Percentiles rank a stretch among this genome's conserved stretches.
These are phyloP conservation scores for Fulmarus glacialis DNA, from an alignment of 2,113 vertebrate species.

Conservation along the genomic window DNA sequence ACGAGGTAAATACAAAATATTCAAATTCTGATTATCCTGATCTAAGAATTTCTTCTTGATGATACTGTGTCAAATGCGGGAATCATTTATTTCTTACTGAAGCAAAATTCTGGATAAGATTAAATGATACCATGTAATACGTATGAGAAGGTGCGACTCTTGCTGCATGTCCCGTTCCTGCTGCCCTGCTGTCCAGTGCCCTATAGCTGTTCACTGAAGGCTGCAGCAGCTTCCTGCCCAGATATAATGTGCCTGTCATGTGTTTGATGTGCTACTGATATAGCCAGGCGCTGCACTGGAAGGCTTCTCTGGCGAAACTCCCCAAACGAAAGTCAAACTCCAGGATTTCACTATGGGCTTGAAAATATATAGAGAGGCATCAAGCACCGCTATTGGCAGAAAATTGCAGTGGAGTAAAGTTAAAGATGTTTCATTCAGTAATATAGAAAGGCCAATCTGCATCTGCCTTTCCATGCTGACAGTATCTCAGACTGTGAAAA, in stretches of 20 bases:
- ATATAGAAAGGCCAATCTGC: not conserved
- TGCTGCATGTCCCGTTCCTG: accelerated
- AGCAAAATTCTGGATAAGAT: not conserved
- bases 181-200: not conserved
- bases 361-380: not conserved
- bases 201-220: not conserved
- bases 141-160: not conserved
- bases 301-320: not conserved
- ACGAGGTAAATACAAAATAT: not conserved
- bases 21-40: not conserved
- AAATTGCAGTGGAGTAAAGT: not conserved
- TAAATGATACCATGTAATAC: not conserved
- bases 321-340: not conserved
- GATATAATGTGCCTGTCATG: not conserved
- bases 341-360: not conserved
- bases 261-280: not conserved
- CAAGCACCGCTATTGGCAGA: not conserved
- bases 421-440: not conserved
- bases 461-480: not conserved
- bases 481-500: not conserved
- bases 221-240: not conserved
- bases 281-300: accelerated
- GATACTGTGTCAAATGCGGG: not conserved
- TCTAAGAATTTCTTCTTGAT: not conserved
- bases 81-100: not conserved